Percentiles rank a stretch among this genome's conserved stretches.
phyloP scores from a whole-genome alignment of 1,140 invertebrate species.

The Coenobita brevimanus region DNA sequence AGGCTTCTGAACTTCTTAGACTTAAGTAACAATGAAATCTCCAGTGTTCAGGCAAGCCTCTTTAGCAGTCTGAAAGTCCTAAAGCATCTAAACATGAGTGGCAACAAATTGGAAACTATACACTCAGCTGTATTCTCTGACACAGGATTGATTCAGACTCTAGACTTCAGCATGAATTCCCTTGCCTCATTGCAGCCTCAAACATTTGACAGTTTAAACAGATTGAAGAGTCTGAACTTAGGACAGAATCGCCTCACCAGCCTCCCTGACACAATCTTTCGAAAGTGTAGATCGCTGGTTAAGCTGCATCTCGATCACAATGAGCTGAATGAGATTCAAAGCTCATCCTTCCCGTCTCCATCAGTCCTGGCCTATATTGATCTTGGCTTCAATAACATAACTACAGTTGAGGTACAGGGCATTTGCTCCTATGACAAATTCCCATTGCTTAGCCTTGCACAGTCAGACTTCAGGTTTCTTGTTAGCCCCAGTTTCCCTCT shows the following conservation, averaged over 20 bases:
- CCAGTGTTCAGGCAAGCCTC: neutral
- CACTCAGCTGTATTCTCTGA: slow-evolving; percentile 15
- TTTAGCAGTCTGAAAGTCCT: slow-evolving; percentile 14
- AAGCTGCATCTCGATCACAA: slow-evolving; percentile 31
- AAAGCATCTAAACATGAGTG: slow-evolving; percentile 9
- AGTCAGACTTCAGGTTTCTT: no score
- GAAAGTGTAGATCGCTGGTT: slow-evolving; percentile 19
- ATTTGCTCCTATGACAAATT: no score
- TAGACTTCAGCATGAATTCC: slow-evolving; percentile 30
- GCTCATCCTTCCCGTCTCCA: neutral
- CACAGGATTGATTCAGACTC: neutral
- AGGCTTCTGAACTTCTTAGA: neutral
- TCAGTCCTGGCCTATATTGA: slow-evolving; percentile 12
- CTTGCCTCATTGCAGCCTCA: neutral
- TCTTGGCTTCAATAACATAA: slow-evolving; percentile 45
- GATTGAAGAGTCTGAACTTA: slow-evolving; percentile 17
- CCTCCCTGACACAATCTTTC: slow-evolving; percentile 8
- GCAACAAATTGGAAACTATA: slow-evolving; percentile 29
- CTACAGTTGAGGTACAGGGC: no score
- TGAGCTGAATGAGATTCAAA: neutral
- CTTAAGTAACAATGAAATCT: slow-evolving; percentile 18
- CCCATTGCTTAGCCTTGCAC: neutral
- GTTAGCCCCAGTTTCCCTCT: slow-evolving; percentile 20
- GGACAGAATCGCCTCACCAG: slow-evolving; percentile 25
- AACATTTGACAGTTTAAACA: slow-evolving; percentile 18